Evolutionary conservation across 92 coral and sea anemone genomes (phyloP), one percentile per base, ranked within the genome.

Genomic region (Phymanthus crucifer): DNA sequence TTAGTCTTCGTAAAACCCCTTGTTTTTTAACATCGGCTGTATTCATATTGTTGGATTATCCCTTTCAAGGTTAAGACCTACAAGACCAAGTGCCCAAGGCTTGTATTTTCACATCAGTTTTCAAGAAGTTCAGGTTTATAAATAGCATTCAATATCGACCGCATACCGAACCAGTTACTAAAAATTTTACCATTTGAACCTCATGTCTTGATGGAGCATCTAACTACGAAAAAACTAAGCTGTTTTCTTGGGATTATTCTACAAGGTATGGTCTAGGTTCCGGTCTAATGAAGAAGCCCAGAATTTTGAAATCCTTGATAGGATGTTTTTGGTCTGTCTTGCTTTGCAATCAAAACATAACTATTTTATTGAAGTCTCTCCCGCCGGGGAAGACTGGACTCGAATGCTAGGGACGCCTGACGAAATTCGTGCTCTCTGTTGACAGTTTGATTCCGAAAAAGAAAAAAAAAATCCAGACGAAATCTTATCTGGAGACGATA

Each of bases 1-100:
- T 95, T 0, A 95, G 86, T 61, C 99, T 70, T 66, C 86, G 82
- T 48, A 95, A 73, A 88, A 85, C 91, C 10, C 99, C 99, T 64
- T 93, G 90, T 58, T 87, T 93, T 32, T 86, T 83, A 11, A 95
- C 85, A 47, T 77, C 73, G 12, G 68, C 8, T 61, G 81, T 29
- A 40, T 61, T 65, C 81, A 77, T 77, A 40, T 71, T 71, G 32
- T 71, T 38, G 75, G 32, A 65, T 77, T 17, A 32, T 52, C 23
- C 24, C 38, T 2, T 38, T 18, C 40, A 12, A 64, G 71, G n/a
- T 31, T 26, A 29, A 29, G 35, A 29, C 31, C 29, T 27, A 33
- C 32, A 61, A 47, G 33, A 64, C 29, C 24, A 37, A 31, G 33
- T 32, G 57, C 1, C 18, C 46, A 17, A 23, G 29, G 23, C 43